Conservation (phyloP, 2,113 vertebrate genomes). For the Limanda limanda region DNA sequence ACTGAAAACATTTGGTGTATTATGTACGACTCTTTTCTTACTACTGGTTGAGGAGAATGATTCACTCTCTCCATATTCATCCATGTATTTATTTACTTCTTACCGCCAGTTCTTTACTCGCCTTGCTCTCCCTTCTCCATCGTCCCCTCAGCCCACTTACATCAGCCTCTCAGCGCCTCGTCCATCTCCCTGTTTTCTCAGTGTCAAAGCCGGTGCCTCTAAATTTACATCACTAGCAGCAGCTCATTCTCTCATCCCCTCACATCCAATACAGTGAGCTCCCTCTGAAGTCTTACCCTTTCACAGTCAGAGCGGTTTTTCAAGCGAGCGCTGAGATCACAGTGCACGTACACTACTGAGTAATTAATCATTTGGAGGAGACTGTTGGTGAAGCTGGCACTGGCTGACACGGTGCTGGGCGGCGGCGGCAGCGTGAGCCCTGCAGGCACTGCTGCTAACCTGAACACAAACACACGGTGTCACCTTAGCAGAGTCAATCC, state of each 20-base stretch:
- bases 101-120: background rate
- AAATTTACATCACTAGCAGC: slow-evolving; percentile 62
- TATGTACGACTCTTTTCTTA: background rate
- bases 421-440: slow-evolving; percentile 78
- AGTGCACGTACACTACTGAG: slow-evolving; percentile 82
- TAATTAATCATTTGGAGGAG: slow-evolving; percentile 88
- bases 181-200: slow-evolving; percentile 43
- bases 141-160: slow-evolving; percentile 13
- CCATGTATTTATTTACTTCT: slow-evolving; percentile 13
- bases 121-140: slow-evolving; percentile 4
- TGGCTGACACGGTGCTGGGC: slow-evolving; percentile 61
- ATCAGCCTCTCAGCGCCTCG: slow-evolving; percentile 22
- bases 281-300: slow-evolving; percentile 67
- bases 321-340: slow-evolving; percentile 79
- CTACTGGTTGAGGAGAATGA: background rate
- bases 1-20: background rate
- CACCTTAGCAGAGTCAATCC: slow-evolving; percentile 3
- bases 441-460: slow-evolving; percentile 66
- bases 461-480: slow-evolving; percentile 40
- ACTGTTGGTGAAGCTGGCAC: slow-evolving; percentile 82
- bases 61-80: background rate
- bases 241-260: slow-evolving; percentile 38
- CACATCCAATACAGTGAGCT: slow-evolving; percentile 40
- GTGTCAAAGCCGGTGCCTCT: slow-evolving; percentile 39
- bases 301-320: slow-evolving; percentile 70